Evolutionary conservation across 2,797 vertebrate genomes (phyloP).

Genomic region (Eulemur coronatus): DNA sequence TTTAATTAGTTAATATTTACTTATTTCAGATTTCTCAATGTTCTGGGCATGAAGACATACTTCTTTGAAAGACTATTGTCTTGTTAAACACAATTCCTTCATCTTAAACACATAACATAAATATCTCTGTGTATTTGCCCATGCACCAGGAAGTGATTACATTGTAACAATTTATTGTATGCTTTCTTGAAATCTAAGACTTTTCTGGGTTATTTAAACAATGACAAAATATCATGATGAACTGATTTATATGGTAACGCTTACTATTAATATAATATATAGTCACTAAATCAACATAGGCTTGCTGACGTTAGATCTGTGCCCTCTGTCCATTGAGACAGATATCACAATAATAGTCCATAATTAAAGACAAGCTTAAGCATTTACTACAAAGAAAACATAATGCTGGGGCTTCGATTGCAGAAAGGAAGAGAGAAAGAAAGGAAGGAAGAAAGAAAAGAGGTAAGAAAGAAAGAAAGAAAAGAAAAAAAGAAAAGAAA

Average conservation of each 20-base stretch:
- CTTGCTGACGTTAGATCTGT: neutral
- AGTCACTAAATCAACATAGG: neutral
- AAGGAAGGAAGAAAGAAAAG: neutral
- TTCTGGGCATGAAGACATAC: neutral
- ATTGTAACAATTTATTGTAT: neutral
- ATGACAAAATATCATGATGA: neutral
- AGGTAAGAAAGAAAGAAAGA: rapidly evolving
- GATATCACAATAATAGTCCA: neutral
- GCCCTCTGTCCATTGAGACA: neutral
- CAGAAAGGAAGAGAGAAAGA: neutral
- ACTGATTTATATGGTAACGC: neutral
- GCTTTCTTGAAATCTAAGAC: neutral
- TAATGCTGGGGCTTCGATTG: neutral
- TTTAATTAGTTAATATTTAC: neutral
- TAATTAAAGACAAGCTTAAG: neutral
- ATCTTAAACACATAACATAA: neutral
- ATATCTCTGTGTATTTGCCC: neutral
- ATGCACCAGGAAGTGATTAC: neutral
- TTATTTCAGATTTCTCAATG: neutral
- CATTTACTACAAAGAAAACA: neutral
- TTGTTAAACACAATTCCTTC: neutral
- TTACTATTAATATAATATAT: neutral
- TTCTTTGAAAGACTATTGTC: neutral
- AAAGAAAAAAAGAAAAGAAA: rapidly evolving
- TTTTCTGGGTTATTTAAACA: neutral